These are phyloP conservation scores for Lepus townsendii DNA, from an alignment of 2,797 vertebrate species.

Conservation along the genomic window DNA sequence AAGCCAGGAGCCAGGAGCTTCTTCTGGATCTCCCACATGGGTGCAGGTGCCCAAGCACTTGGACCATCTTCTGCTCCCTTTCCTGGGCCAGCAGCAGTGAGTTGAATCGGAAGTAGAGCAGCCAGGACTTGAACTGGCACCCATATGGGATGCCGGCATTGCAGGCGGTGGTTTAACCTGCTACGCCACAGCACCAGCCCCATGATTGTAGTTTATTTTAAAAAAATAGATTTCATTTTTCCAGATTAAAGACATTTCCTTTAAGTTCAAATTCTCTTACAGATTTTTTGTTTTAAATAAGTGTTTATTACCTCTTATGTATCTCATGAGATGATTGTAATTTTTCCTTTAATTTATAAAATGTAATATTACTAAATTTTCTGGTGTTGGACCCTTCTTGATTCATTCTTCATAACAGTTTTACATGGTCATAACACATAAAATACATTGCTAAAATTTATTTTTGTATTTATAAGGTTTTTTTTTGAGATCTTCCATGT, in stretches of 20 bases:
- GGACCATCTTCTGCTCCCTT: no score
- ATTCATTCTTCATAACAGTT: slow-evolving; percentile 1
- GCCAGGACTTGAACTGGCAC: no score
- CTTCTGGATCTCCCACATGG: no score
- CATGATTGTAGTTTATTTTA: no score
- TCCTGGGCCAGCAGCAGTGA: no score
- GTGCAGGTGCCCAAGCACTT: no score
- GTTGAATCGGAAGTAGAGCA: no score
- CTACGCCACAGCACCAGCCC: no score
- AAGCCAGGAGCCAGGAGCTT: no score
- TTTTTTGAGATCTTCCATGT: not conserved
- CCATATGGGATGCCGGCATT: no score
- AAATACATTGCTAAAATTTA: not conserved
- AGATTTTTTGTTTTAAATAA: slow-evolving; percentile 24
- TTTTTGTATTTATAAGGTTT: slow-evolving; percentile 59
- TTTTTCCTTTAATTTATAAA: slow-evolving; percentile 49
- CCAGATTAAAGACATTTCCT: not conserved
- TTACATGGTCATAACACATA: not conserved
- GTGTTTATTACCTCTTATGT: not conserved
- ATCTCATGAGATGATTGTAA: not conserved
- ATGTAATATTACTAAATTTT: slow-evolving; percentile 33
- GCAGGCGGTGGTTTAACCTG: no score
- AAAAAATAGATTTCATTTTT: slow-evolving; percentile 14
- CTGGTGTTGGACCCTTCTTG: not conserved
- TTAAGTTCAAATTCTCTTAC: slow-evolving; percentile 41